Percentiles rank a stretch among this genome's conserved stretches.
Evolutionary conservation across 1,140 invertebrate species (phyloP).

Genomic region (Neodiprion pinetum): DNA sequence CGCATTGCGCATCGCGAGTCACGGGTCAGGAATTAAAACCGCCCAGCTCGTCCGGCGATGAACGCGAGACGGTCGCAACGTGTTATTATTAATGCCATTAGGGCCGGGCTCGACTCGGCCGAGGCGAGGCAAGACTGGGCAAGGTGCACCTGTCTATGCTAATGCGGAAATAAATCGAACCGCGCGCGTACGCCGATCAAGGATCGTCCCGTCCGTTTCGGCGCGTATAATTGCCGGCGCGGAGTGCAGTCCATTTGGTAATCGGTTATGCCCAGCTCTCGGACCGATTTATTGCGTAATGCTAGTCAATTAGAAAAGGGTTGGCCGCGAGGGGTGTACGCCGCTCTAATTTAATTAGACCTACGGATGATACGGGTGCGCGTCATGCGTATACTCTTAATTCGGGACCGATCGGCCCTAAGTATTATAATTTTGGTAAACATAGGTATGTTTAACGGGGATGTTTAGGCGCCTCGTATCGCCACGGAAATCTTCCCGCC

Average conservation of each 20-base stretch:
- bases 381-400: too few relatives aligned
- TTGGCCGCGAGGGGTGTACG: not conserved
- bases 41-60: not conserved
- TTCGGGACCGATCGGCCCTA: too few relatives aligned
- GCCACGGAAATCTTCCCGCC: too few relatives aligned
- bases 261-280: not conserved
- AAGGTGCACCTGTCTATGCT: slow-evolving; percentile 1
- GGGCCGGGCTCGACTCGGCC: too few relatives aligned
- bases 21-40: not conserved
- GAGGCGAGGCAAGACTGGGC: not conserved
- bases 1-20: not conserved
- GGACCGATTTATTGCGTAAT: slow-evolving; percentile 4
- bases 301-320: not conserved
- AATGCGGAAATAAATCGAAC: slow-evolving; percentile 7
- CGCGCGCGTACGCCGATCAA: not conserved
- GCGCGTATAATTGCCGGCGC: not conserved
- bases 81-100: not conserved
- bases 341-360: not conserved
- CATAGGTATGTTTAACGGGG: too few relatives aligned
- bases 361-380: too few relatives aligned
- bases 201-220: not conserved
- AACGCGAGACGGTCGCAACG: not conserved
- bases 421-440: too few relatives aligned
- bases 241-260: slow-evolving; percentile 2
- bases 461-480: too few relatives aligned